Evolutionary conservation across 2,888 invertebrate species (phyloP).

Genomic region (Metallyticus violacea): DNA sequence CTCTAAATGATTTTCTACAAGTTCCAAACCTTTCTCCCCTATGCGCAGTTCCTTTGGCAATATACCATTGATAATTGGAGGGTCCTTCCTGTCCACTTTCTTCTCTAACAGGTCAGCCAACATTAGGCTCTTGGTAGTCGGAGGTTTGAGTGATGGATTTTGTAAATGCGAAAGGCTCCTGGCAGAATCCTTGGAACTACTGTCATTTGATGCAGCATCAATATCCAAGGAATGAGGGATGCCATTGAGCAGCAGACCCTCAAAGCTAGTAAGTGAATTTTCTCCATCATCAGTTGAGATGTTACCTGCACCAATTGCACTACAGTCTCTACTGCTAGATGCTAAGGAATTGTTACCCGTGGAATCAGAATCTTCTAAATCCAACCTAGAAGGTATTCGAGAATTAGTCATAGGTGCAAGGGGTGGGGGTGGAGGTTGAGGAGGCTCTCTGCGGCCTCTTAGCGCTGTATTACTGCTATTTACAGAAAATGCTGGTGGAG

Average conservation of each 20-base stretch:
- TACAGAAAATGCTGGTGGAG: conserved; percentile 4
- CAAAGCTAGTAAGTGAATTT: conserved; percentile 61
- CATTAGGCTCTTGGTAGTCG: conserved; percentile 59
- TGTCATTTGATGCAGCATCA: conserved; percentile 53
- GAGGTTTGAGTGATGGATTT: conserved; percentile 36
- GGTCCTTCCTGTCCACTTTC: conserved; percentile 60
- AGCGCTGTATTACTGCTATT: conserved; percentile 39
- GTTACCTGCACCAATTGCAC: conserved; percentile 49
- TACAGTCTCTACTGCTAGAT: conserved; percentile 49
- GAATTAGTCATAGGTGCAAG: conserved; percentile 47
- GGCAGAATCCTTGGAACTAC: conserved; percentile 45
- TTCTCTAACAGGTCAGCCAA: conserved; percentile 80
- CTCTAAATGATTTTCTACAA: conserved; percentile 52
- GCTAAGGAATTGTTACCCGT: conserved; percentile 56
- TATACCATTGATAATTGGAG: conserved; percentile 57
- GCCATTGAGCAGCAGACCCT: conserved; percentile 59
- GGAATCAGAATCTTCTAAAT: conserved; percentile 51
- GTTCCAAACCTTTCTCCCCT: conserved; percentile 58
- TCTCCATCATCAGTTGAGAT: conserved; percentile 57
- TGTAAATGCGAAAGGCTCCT: conserved; percentile 50
- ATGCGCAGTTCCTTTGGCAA: conserved; percentile 56
- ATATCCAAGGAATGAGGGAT: conserved; percentile 52
- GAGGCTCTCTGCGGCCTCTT: conserved; percentile 47
- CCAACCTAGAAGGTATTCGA: conserved; percentile 38
- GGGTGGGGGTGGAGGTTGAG: conserved; percentile 51